Evolutionary conservation across 2,797 vertebrate species (phyloP), one percentile per base, ranked within the genome.

Genomic region (Prunella strophiata): DNA sequence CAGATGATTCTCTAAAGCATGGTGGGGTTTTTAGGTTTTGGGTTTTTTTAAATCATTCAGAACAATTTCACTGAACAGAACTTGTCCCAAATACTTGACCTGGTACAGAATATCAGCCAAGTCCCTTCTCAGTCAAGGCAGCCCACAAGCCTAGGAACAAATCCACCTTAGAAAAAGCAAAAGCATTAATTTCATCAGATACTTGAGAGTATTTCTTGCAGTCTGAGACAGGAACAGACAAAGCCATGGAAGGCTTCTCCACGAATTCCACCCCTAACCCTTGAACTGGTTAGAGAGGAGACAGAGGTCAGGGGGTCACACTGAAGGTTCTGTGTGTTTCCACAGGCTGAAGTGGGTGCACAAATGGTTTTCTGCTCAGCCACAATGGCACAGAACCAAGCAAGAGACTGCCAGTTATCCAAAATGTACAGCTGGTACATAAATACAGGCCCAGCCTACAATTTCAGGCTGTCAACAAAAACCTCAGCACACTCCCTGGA

Each of bases 331-430:
- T 19, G 5, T 29, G 3, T 8, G 14, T 36, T 85, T 66, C 25
- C 70, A 36, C 20, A 70, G 25, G 32, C 38, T 26, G 4, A 25
- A 67, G 5, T 7, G 15, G 32, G 43, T 26, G 16, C 16, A 32
- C 27, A 17, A 36, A 66, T 20, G 7, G 10, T 50, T 89, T 72
- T 29, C 50, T 65, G 62, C 58, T 65, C 50, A 83, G 43, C 16
- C 15, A 3, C 29, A 10, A 7, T 0, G 13, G 32, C 27, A 19
- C 0, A 52, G 25, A 83, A 50, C 26, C 5, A 0, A 50, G 9
- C 19, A 73, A 22, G 19, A 62, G 25, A 42, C 12, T 43, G 19
- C 4, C 5, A 38, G 17, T 19, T 66, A 70, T 3, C 68, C 3
- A 0, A 58, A 82, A 70, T 10, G 30, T 1, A 74, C 36, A 66